Conservation (phyloP, 2,797 vertebrate genomes). For the Lutjanus campechanus region DNA sequence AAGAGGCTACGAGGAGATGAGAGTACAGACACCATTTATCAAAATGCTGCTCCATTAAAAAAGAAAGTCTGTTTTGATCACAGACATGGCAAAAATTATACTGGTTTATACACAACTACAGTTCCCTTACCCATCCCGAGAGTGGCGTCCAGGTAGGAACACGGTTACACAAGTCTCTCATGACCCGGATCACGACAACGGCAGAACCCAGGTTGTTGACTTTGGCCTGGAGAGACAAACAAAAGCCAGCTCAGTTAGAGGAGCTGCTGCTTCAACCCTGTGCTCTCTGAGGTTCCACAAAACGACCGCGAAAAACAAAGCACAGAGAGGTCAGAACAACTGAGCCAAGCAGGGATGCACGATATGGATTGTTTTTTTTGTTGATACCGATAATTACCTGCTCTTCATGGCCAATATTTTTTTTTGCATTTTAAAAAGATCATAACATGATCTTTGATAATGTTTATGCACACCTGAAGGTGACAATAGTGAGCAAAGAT, state of each 20-base stretch:
- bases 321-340: conserved; percentile 40
- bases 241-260: conserved; percentile 39
- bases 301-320: conserved; percentile 54
- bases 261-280: conserved; percentile 9
- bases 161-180: conserved; percentile 94
- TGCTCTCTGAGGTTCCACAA: conserved; percentile 44
- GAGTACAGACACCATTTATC: not conserved
- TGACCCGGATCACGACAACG: conserved; percentile 94
- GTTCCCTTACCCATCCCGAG: conserved; percentile 93
- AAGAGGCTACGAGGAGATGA: conserved; percentile 82
- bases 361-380: too few species aligned
- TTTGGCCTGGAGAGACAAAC: conserved; percentile 90
- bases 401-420: too few species aligned
- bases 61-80: not conserved
- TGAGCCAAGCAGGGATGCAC: conserved; percentile 5
- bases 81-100: not conserved
- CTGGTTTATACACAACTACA: not conserved
- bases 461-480: too few species aligned
- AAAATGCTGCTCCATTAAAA: not conserved
- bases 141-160: conserved; percentile 94
- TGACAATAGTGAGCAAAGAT: too few species aligned
- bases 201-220: conserved; percentile 92
- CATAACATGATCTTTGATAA: too few species aligned
- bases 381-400: too few species aligned
- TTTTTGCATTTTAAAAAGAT: too few species aligned